These are phyloP conservation scores for Papilio machaon DNA, from an alignment of 1,140 invertebrate genomes.

Conservation along the genomic window DNA sequence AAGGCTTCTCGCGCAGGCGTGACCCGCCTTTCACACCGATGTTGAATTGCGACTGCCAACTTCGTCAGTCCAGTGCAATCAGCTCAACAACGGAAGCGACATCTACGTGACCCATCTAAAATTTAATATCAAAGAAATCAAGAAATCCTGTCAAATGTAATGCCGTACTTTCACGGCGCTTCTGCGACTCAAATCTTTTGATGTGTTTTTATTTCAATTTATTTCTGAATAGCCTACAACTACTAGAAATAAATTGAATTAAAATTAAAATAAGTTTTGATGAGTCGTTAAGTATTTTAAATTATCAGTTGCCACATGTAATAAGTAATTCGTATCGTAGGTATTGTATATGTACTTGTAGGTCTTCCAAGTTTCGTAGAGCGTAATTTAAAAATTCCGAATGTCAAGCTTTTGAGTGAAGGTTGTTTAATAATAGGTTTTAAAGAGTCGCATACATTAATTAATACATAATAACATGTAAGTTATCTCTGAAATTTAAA, in stretches of 20 bases:
- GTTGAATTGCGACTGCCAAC: constrained; percentile 45
- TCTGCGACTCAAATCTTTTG: background rate
- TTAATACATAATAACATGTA: background rate
- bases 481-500: background rate
- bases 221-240: background rate
- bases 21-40: constrained; percentile 34
- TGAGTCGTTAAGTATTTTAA: background rate
- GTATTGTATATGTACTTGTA: no score
- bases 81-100: constrained; percentile 47
- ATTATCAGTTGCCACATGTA: background rate
- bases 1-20: constrained; percentile 65
- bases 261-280: no score
- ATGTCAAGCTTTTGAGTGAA: background rate
- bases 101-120: constrained; percentile 55
- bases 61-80: constrained; percentile 52
- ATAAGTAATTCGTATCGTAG: background rate
- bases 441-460: background rate
- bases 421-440: background rate
- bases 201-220: background rate
- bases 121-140: constrained; percentile 59
- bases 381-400: background rate
- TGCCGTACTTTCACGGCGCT: background rate
- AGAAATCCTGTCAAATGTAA: constrained; percentile 50
- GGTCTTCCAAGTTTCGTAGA: background rate
- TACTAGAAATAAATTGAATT: no score